These are phyloP conservation scores for Calcarius lapponicus DNA, from an alignment of 2,797 vertebrate species.

Conservation along the genomic window DNA sequence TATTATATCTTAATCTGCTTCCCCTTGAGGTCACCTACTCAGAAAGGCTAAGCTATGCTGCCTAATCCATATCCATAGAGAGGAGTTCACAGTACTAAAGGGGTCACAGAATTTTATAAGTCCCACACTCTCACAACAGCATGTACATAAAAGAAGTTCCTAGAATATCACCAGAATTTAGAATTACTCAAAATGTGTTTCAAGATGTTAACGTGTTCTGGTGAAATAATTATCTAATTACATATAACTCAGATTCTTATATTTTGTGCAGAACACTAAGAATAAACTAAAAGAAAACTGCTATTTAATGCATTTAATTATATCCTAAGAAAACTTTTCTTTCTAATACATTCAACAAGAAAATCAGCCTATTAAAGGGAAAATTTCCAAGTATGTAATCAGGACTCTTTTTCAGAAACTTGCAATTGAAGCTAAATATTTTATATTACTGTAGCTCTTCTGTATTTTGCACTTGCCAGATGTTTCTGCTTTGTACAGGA, in stretches of 20 bases:
- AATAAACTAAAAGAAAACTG: background rate
- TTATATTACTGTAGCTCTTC: background rate
- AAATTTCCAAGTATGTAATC: background rate
- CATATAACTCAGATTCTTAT: background rate
- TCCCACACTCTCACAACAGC: background rate
- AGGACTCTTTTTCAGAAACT: background rate
- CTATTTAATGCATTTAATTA: background rate
- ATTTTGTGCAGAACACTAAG: background rate
- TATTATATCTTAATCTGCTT: background rate
- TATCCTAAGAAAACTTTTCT: background rate
- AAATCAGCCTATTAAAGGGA: background rate
- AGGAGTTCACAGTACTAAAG: background rate
- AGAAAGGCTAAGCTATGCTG: background rate
- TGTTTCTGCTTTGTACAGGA: background rate
- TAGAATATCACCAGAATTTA: background rate
- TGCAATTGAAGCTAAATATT: background rate
- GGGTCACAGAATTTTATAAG: background rate
- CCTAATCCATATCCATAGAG: background rate
- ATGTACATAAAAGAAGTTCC: background rate
- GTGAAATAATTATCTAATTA: background rate
- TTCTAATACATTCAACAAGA: background rate
- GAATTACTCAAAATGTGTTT: background rate
- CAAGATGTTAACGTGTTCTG: background rate
- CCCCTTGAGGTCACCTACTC: background rate
- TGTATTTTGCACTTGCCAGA: background rate